Conservation (phyloP, 1,140 invertebrate genomes). For the Ephestia elutella region DNA sequence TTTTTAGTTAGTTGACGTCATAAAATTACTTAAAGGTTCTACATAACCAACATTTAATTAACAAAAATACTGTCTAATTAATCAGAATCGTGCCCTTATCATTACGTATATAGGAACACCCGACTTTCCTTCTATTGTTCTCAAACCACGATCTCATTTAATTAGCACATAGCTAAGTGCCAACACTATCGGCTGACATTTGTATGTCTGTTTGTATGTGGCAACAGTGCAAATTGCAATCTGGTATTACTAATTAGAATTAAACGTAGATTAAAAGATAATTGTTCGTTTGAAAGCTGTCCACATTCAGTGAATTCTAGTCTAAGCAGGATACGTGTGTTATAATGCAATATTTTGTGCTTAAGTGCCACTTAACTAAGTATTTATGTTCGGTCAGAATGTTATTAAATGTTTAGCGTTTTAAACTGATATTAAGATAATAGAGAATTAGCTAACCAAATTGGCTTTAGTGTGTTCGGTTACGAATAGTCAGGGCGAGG, state of each 20-base stretch:
- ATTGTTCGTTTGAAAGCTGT: background rate
- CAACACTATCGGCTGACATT: slow-evolving; percentile 7
- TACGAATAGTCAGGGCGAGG: too few species aligned
- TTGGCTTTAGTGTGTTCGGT: too few species aligned
- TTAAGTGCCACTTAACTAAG: background rate
- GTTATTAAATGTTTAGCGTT: background rate
- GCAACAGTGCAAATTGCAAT: slow-evolving; percentile 10
- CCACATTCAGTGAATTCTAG: background rate
- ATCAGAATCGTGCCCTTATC: background rate
- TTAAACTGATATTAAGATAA: background rate
- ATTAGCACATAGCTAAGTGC: slow-evolving; percentile 6
- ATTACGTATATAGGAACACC: background rate
- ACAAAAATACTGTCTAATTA: background rate
- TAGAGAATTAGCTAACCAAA: too few species aligned
- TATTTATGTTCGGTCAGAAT: background rate
- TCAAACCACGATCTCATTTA: slow-evolving; percentile 7
- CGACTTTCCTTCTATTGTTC: slow-evolving; percentile 8
- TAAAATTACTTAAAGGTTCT: too few species aligned
- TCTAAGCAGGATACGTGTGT: background rate
- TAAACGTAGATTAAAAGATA: background rate
- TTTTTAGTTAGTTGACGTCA: too few species aligned
- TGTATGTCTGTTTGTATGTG: slow-evolving; percentile 7
- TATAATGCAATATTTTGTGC: slow-evolving; percentile 4
- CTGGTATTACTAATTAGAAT: slow-evolving; percentile 8
- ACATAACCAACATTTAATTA: background rate